These are phyloP conservation scores for Melitaea athalia DNA, from an alignment of 2,888 invertebrate species.

Conservation along the genomic window DNA sequence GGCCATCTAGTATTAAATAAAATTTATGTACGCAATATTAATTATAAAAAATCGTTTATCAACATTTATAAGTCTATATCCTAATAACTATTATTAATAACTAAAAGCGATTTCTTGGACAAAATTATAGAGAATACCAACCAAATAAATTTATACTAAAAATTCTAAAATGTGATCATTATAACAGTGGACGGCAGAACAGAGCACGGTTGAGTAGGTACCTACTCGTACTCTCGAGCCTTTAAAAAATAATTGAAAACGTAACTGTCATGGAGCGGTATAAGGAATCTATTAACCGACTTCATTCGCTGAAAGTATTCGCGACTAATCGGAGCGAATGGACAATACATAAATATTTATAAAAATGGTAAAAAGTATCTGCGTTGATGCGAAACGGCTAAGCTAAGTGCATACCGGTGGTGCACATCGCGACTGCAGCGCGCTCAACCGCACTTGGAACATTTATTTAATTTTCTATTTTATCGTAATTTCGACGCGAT, in stretches of 20 bases:
- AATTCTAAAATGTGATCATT: too few relatives aligned
- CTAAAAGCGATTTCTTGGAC: too few relatives aligned
- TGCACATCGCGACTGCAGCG: constrained; percentile 71
- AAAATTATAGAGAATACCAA: too few relatives aligned
- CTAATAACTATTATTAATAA: too few relatives aligned
- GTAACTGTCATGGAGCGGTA: constrained; percentile 29
- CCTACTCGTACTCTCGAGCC: too few relatives aligned
- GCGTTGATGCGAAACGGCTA: constrained; percentile 47
- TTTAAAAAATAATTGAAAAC: not conserved
- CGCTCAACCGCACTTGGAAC: constrained; percentile 52
- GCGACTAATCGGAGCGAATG: constrained; percentile 72
- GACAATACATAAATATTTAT: constrained; percentile 79
- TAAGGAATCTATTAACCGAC: constrained; percentile 18
- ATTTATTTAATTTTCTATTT: constrained; percentile 5
- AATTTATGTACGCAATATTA: too few relatives aligned
- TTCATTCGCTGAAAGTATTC: constrained; percentile 48
- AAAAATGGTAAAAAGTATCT: constrained; percentile 58
- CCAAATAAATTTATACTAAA: too few relatives aligned
- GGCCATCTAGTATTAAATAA: too few relatives aligned
- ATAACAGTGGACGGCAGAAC: too few relatives aligned
- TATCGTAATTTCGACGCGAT: constrained; percentile 19
- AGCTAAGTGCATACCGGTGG: constrained; percentile 61
- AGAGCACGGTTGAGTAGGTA: too few relatives aligned
- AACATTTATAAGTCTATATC: too few relatives aligned
- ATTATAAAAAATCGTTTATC: too few relatives aligned